A percentile compares a stretch with the other conserved stretches of the same genome.
phyloP scores from a whole-genome alignment of 2,113 vertebrate species.

The Numida meleagris region DNA sequence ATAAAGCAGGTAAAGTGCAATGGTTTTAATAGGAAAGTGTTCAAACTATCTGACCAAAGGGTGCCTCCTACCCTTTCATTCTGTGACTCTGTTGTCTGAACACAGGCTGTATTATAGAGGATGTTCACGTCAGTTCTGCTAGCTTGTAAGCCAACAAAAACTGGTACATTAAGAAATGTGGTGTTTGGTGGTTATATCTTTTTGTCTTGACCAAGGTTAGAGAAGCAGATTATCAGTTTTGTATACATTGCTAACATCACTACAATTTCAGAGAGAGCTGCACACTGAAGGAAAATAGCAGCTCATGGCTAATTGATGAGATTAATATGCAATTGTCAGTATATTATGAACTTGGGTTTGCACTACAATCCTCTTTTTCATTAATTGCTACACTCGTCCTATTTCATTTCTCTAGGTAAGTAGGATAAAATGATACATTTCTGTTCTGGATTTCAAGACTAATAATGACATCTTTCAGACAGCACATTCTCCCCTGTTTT shows the following conservation, averaged over 20 bases:
- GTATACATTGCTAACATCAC: background rate
- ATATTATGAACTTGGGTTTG: background rate
- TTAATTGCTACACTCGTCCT: background rate
- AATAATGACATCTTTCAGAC: slow-evolving; percentile 3
- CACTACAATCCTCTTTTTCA: background rate
- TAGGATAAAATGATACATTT: background rate
- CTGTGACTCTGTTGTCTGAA: background rate
- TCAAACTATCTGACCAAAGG: background rate
- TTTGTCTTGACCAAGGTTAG: background rate
- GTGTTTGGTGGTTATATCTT: background rate
- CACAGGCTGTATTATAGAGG: background rate
- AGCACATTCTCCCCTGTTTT: background rate
- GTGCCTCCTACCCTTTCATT: background rate
- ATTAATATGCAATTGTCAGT: slow-evolving; percentile 5
- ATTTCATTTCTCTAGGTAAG: background rate
- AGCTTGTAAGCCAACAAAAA: background rate
- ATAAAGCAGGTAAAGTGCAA: background rate
- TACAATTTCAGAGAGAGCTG: background rate
- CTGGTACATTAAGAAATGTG: background rate
- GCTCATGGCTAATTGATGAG: background rate
- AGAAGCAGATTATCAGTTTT: background rate
- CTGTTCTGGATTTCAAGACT: background rate
- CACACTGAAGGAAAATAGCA: background rate
- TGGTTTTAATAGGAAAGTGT: background rate
- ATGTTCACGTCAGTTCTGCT: background rate